These are phyloP conservation scores for Diploptera punctata DNA, from an alignment of 2,888 invertebrate species.

Conservation along the genomic window DNA sequence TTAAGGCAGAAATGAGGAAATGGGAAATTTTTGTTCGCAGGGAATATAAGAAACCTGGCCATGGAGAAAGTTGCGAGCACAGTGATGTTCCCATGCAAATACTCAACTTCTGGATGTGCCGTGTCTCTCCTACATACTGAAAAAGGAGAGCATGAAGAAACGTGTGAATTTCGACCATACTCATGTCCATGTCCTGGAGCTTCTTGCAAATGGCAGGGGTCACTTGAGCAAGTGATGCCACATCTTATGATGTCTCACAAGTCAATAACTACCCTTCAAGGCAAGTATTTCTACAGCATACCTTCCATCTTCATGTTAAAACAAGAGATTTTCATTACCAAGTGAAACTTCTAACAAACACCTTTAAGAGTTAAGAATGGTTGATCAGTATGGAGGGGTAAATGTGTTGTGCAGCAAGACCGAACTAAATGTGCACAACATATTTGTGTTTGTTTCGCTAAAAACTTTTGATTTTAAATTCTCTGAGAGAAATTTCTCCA, in stretches of 20 bases:
- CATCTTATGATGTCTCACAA: conserved; percentile 97
- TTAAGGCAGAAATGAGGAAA: too few species aligned
- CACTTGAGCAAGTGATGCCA: conserved; percentile 97
- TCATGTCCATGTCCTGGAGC: conserved; percentile 99
- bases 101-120: conserved; percentile 93
- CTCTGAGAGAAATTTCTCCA: too few species aligned
- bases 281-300: too few species aligned
- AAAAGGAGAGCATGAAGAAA: conserved; percentile 98
- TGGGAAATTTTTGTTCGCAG: conserved; percentile 59
- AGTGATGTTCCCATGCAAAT: conserved; percentile 99
- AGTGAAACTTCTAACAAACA: too few species aligned
- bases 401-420: too few species aligned
- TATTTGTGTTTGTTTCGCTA: too few species aligned
- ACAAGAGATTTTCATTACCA: too few species aligned
- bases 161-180: conserved; percentile 98
- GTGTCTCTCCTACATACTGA: conserved; percentile 94
- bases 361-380: too few species aligned
- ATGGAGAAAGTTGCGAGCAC: conserved; percentile 99
- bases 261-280: conserved; percentile 97
- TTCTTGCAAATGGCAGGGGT: conserved; percentile 99
- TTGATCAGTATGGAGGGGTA: too few species aligned
- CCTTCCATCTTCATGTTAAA: too few species aligned
- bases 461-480: too few species aligned
- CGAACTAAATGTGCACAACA: too few species aligned
- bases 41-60: conserved; percentile 96